Base-by-base conservation (phyloP, 2,113 vertebrate genomes). In the Neogobius melanostomus region DNA sequence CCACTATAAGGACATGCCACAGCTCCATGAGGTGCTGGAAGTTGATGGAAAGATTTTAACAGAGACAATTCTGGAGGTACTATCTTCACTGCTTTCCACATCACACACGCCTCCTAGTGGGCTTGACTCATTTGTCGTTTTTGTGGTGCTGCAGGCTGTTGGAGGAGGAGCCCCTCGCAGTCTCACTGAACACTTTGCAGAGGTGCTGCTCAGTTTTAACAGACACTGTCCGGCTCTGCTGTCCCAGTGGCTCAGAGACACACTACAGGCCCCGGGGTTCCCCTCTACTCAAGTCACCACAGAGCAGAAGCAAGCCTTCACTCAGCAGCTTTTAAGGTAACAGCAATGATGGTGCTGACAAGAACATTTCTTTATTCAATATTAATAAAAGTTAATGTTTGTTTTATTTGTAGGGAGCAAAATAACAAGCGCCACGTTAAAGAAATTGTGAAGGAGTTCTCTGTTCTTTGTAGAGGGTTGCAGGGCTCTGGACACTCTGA, bases 401-500 rank as follows among this genome's bases (percentile, higher is more conserved):
- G 52, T 84, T 17, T 73, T 72, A 10, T 72, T 42, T 61, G 16
- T 66, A 99, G 98, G 87, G 97, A 98, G 86, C 95, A 96, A 79
- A 94, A 93, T 84, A 97, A 96, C 93, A 99, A 97, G 81, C 91
- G 94, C 46, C 92, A 87, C 6, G 91, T 98, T 74, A 98, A 95
- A 90, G 97, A 98, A 86, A 95, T 95, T 53, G 96, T 98, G 87
- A 97, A 96, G 87, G 97, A 98, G 79, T 99, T 99, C 82, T 95
- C 95, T 6, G 86, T 97, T 87, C 89, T 95, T 75, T 99, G 96
- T 85, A 92, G 95, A 70, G 97, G 97, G 67, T 93, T 96, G 56
- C 96, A 95, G 75, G 96, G 96, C 54, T 95, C 94, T 0, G 95
- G 97, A 76, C 94, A 94, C 80, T 93, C 94, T 44, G 92, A 95